These are phyloP conservation scores for Acanthosepion esculentum DNA, from an alignment of 2,888 invertebrate species.

Conservation along the genomic window DNA sequence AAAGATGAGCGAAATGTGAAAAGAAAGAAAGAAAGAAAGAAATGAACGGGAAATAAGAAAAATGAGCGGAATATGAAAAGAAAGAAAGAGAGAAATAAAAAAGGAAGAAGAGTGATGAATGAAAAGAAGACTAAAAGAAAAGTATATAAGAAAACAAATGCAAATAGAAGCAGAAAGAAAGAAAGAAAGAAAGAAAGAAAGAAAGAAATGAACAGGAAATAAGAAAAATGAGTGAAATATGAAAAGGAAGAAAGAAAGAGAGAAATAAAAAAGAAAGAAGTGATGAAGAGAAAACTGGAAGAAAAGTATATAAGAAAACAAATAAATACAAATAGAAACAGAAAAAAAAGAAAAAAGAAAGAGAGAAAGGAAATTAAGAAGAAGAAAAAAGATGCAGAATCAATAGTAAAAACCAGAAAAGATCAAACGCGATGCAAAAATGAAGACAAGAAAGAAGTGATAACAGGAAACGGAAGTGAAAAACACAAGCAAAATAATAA, in stretches of 20 bases:
- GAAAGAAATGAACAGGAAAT: not conserved
- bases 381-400: not conserved
- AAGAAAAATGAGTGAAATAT: not conserved
- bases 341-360: not conserved
- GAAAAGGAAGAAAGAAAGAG: not conserved
- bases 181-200: not conserved
- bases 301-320: no score
- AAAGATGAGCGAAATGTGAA: no score
- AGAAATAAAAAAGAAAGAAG: not conserved
- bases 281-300: no score
- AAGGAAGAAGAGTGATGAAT: not conserved
- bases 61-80: no score
- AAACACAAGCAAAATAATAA: not conserved
- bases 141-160: not conserved
- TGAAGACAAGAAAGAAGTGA: not conserved
- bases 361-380: not conserved
- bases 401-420: no score
- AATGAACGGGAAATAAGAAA: no score
- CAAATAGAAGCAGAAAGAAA: not conserved
- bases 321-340: no score
- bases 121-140: not conserved
- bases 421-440: not conserved
- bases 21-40: no score
- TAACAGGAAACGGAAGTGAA: not conserved
- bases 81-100: no score